These are phyloP conservation scores for Tyrannus savana DNA, from an alignment of 2,113 vertebrate genomes.

Conservation along the genomic window DNA sequence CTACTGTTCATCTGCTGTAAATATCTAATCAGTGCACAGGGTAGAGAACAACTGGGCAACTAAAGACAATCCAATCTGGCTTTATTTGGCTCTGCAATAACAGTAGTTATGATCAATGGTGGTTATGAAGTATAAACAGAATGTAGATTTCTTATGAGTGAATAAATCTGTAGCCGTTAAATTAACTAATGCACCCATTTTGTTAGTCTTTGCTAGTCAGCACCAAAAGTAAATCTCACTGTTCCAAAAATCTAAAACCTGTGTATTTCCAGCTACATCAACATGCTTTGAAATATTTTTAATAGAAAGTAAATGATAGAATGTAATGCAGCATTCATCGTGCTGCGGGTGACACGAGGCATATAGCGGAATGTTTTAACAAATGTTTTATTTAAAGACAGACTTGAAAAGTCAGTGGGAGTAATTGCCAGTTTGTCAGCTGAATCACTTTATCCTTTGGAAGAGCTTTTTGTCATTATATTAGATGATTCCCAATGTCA, in stretches of 20 bases:
- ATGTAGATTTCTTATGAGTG: not conserved
- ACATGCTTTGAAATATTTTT: constrained; percentile 26
- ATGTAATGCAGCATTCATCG: constrained; percentile 60
- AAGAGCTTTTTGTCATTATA: constrained; percentile 70
- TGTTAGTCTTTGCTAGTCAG: not conserved
- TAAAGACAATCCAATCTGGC: not conserved
- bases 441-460: constrained; percentile 66
- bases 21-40: not conserved
- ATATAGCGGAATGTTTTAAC: constrained; percentile 39
- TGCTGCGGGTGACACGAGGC: constrained; percentile 50
- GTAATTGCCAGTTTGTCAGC: constrained; percentile 76
- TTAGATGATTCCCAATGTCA: constrained; percentile 66
- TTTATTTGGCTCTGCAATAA: not conserved
- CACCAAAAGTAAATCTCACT: not conserved
- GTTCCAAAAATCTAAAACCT: not conserved
- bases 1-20: not conserved
- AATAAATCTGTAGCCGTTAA: not conserved
- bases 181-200: not conserved
- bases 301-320: constrained; percentile 53
- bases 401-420: constrained; percentile 62
- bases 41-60: not conserved
- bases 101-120: not conserved
- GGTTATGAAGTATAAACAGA: not conserved
- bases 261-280: constrained; percentile 12
- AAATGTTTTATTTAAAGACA: constrained; percentile 75